phyloP scores from a whole-genome alignment of 2,113 vertebrate genomes.

The Callopanchax toddi region DNA sequence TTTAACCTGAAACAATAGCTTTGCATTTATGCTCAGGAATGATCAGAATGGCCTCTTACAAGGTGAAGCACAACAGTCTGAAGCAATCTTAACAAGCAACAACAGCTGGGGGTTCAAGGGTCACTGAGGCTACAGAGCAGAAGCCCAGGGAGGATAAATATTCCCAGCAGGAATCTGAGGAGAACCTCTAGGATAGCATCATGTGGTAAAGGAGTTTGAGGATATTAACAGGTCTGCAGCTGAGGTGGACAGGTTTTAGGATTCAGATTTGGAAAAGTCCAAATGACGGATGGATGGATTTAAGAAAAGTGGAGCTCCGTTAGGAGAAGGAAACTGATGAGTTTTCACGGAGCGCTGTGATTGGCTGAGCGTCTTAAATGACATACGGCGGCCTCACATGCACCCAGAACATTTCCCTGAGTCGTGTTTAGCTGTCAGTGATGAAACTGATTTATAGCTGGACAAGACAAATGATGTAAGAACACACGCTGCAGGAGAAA shows the following conservation, averaged over 20 bases:
- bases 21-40: not conserved
- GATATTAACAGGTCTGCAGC: too few relatives aligned
- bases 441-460: conserved; percentile 7
- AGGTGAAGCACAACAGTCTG: not conserved
- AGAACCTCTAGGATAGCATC: conserved; percentile 18
- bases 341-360: not conserved
- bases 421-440: conserved; percentile 2
- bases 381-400: not conserved
- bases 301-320: too few relatives aligned
- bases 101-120: conserved; percentile 43
- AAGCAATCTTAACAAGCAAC: conserved; percentile 34
- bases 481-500: too few relatives aligned
- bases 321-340: not conserved
- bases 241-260: too few relatives aligned
- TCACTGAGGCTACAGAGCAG: conserved; percentile 19
- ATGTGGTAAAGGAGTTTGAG: too few relatives aligned
- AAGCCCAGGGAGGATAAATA: conserved; percentile 24
- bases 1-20: too few relatives aligned
- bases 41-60: not conserved
- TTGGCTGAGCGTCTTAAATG: not conserved
- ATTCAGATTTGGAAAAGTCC: too few relatives aligned
- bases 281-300: too few relatives aligned
- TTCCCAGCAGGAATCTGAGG: conserved; percentile 41
- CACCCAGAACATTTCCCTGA: not conserved
- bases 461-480: not conserved